Percentiles rank a stretch among this genome's conserved stretches.
Conservation (phyloP, 2,113 vertebrate genomes). For the Planiliza haematocheilus region DNA sequence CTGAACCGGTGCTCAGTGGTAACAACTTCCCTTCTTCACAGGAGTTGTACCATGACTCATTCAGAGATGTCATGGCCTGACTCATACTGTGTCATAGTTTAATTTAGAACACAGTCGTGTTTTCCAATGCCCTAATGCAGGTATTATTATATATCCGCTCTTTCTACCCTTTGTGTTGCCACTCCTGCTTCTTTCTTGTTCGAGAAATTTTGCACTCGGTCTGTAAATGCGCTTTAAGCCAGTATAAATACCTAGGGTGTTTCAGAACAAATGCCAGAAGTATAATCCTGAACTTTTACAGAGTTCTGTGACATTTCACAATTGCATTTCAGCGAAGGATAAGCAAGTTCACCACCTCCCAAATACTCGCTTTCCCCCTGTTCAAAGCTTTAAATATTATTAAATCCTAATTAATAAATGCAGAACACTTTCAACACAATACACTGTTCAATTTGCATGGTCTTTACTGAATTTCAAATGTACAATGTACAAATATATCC, state of each 20-base stretch:
- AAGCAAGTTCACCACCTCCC: background rate
- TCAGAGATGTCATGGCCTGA: conserved; percentile 14
- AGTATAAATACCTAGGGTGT: conserved; percentile 6
- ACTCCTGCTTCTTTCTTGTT: conserved; percentile 16
- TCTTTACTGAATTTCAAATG: background rate
- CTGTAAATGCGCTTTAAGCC: background rate
- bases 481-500: background rate
- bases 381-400: background rate
- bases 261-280: conserved; percentile 11
- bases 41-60: conserved; percentile 21
- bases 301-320: conserved; percentile 1
- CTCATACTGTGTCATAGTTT: conserved; percentile 26
- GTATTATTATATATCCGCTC: conserved; percentile 2
- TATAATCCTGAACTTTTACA: conserved; percentile 12
- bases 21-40: background rate
- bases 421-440: background rate
- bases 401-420: background rate
- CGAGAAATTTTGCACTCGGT: background rate
- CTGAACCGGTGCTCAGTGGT: background rate
- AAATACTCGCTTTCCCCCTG: background rate
- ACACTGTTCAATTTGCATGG: background rate
- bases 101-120: conserved; percentile 9
- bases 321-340: background rate
- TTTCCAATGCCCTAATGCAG: background rate
- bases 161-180: conserved; percentile 5